A percentile compares a stretch with the other conserved stretches of the same genome.
Conservation (phyloP, 2,888 invertebrate genomes). For the Clepsis dumicolana region DNA sequence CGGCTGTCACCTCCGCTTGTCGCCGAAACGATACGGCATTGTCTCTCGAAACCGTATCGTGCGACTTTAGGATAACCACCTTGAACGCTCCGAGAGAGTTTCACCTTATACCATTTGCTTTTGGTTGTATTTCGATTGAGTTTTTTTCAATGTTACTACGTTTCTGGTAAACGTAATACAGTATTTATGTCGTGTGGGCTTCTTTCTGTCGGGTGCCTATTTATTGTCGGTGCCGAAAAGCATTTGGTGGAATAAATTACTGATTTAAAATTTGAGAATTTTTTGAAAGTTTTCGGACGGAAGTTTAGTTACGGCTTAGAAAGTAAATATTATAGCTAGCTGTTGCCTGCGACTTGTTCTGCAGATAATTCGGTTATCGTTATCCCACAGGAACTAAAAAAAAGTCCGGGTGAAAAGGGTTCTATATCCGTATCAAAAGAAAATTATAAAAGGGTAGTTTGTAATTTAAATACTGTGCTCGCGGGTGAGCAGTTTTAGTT, state of each 20-base stretch:
- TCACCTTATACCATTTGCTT: conserved; percentile 26
- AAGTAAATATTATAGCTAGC: no score
- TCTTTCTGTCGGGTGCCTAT: conserved; percentile 74
- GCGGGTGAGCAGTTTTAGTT: no score
- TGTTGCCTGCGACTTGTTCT: no score
- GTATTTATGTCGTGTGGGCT: conserved; percentile 74
- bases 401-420: no score
- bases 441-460: no score
- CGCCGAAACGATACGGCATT: conserved; percentile 78
- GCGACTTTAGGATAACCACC: conserved; percentile 38
- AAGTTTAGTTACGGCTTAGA: not conserved
- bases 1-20: conserved; percentile 77
- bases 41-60: conserved; percentile 56
- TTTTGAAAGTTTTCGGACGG: conserved; percentile 45
- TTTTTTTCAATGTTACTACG: not conserved
- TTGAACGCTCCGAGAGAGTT: conserved; percentile 44
- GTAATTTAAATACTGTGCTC: no score
- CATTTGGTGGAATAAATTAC: conserved; percentile 73
- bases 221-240: conserved; percentile 74
- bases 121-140: conserved; percentile 21
- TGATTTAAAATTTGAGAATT: conserved; percentile 63
- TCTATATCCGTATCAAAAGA: no score
- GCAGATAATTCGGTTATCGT: no score
- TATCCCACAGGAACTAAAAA: no score
- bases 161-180: conserved; percentile 49